These are phyloP conservation scores for Capromys pilorides DNA, from an alignment of 2,797 vertebrate genomes.

Conservation along the genomic window DNA sequence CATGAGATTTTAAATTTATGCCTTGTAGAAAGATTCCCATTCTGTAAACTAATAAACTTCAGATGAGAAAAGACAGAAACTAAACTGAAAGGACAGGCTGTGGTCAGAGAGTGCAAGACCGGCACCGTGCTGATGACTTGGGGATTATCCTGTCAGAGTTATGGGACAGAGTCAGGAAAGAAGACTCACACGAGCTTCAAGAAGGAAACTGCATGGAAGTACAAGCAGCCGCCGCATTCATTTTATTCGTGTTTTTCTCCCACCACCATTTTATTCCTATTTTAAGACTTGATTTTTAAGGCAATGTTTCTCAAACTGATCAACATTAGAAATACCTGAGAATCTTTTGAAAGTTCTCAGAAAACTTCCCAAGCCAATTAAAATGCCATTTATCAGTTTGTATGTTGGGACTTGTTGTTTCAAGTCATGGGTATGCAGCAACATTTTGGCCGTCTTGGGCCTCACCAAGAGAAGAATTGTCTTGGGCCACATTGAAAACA, in stretches of 20 bases:
- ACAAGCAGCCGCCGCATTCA: background rate
- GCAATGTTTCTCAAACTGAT: background rate
- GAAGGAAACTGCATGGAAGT: background rate
- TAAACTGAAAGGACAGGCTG: background rate
- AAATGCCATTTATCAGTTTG: background rate
- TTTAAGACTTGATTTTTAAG: conserved; percentile 22
- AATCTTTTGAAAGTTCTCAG: conserved; percentile 22
- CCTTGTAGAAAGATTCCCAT: background rate
- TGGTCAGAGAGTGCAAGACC: background rate
- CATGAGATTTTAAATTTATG: background rate
- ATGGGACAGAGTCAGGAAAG: background rate
- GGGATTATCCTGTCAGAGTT: background rate
- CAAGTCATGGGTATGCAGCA: background rate
- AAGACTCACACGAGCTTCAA: background rate
- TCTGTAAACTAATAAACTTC: background rate
- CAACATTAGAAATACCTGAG: background rate
- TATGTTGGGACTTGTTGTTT: background rate
- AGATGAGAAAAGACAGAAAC: background rate
- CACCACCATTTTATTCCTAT: background rate
- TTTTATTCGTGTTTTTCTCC: background rate
- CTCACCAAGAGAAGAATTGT: no score
- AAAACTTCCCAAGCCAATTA: conserved; percentile 4
- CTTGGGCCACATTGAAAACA: background rate
- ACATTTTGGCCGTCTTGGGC: background rate
- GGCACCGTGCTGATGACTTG: background rate